Evolutionary conservation across 1,140 invertebrate genomes (phyloP).

Genomic region (Lepidurus arcticus): DNA sequence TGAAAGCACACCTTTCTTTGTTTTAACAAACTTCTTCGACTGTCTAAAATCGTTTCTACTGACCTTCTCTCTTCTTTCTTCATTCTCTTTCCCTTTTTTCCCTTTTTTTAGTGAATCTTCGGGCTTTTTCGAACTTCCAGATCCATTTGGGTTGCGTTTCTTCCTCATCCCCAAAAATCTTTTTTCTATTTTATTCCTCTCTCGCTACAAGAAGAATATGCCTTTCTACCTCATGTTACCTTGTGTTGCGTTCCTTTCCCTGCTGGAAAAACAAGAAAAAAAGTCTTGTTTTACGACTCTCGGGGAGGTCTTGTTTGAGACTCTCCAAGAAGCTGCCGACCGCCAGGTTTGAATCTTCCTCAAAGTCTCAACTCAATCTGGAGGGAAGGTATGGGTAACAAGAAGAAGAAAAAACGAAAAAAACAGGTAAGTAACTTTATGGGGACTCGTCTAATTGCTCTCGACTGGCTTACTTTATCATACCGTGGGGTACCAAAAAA

Average conservation of each 20-base stretch:
- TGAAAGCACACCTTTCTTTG: constrained; percentile 15
- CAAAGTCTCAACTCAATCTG: background rate
- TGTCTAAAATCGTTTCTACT: background rate
- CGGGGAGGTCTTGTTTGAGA: background rate
- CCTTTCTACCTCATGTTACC: background rate
- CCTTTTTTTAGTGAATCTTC: background rate
- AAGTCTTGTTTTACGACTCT: constrained; percentile 15
- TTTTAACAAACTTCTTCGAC: background rate
- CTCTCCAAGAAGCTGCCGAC: background rate
- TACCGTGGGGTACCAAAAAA: background rate
- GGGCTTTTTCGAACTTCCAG: too few species aligned
- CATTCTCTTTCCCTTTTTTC: background rate
- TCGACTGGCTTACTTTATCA: constrained; percentile 14
- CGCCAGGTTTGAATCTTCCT: constrained; percentile 11
- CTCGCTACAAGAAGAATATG: background rate
- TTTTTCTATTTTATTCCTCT: background rate
- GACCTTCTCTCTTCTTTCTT: background rate
- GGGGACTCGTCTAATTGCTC: constrained; percentile 18
- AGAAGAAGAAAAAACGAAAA: background rate
- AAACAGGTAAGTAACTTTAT: constrained; percentile 1
- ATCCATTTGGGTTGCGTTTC: too few species aligned
- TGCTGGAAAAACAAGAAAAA: background rate
- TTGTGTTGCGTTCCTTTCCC: background rate
- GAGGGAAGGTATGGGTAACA: too few species aligned
- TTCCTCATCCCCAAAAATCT: background rate